Evolutionary conservation across 2,113 vertebrate species (phyloP).

Genomic region (Cyphomyrus discorhynchus): DNA sequence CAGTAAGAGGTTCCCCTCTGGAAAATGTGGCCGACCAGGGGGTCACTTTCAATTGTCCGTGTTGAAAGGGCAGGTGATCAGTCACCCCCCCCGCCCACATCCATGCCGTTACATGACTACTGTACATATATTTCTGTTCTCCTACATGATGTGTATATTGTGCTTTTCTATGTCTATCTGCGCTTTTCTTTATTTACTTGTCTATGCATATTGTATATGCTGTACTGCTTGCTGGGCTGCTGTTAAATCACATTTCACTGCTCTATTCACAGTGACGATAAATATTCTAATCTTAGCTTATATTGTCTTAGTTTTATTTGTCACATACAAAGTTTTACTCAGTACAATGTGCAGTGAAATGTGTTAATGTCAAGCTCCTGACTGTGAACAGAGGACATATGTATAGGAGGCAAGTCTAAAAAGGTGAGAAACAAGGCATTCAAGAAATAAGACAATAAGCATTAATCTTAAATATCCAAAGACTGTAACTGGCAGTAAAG

Average conservation of each 20-base stretch:
- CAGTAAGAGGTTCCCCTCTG: background rate
- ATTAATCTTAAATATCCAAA: background rate
- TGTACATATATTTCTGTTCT: background rate
- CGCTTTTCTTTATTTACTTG: background rate
- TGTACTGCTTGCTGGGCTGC: background rate
- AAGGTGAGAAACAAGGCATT: background rate
- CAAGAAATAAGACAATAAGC: background rate
- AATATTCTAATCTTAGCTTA: background rate
- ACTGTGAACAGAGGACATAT: background rate
- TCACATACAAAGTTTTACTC: background rate
- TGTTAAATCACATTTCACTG: background rate
- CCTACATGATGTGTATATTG: background rate
- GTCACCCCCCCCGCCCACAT: background rate
- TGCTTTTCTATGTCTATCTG: background rate
- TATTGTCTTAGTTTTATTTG: background rate
- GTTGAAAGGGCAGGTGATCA: background rate
- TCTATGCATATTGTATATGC: background rate
- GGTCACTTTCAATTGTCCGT: background rate
- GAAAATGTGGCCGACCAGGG: background rate
- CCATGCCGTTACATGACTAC: background rate
- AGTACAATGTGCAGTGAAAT: background rate
- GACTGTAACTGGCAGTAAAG: background rate
- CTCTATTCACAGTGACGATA: background rate
- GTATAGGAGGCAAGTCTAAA: background rate
- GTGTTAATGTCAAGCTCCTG: background rate